Percentiles rank a stretch among this genome's conserved stretches.
Evolutionary conservation across 2,888 invertebrate species (phyloP).

Genomic region (Gymnocheta viridis): DNA sequence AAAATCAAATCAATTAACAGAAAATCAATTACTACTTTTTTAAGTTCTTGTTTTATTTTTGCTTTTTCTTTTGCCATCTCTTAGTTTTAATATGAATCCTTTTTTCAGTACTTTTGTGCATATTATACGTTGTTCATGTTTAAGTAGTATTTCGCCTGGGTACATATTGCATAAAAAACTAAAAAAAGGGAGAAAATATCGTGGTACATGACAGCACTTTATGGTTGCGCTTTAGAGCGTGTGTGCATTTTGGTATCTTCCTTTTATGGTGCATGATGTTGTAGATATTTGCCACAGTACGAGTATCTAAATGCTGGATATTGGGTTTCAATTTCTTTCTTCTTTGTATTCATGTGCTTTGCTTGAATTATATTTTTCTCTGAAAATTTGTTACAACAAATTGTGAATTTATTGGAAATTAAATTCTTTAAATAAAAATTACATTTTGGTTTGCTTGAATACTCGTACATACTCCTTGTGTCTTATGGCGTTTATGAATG

Average conservation of each 20-base stretch:
- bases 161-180: background rate
- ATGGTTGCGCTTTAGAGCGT: background rate
- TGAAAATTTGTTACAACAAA: constrained; percentile 28
- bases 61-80: background rate
- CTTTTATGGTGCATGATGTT: constrained; percentile 7
- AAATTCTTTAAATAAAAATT: constrained; percentile 36
- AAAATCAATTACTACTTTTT: constrained; percentile 72
- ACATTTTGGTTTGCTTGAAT: background rate
- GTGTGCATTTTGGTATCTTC: background rate
- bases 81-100: constrained; percentile 21
- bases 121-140: constrained; percentile 19
- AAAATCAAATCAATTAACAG: constrained; percentile 74
- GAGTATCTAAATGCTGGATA: constrained; percentile 35
- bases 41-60: background rate
- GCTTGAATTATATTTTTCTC: background rate
- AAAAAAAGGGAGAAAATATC: background rate
- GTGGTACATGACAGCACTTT: background rate
- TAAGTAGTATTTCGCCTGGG: background rate
- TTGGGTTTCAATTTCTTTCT: constrained; percentile 31
- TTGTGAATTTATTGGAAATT: constrained; percentile 54
- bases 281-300: constrained; percentile 22
- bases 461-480: background rate
- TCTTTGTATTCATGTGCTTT: background rate
- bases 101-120: constrained; percentile 17
- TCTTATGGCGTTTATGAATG: background rate